Base-by-base conservation (phyloP, 2,888 invertebrate species). In the Vandiemenella viatica region DNA sequence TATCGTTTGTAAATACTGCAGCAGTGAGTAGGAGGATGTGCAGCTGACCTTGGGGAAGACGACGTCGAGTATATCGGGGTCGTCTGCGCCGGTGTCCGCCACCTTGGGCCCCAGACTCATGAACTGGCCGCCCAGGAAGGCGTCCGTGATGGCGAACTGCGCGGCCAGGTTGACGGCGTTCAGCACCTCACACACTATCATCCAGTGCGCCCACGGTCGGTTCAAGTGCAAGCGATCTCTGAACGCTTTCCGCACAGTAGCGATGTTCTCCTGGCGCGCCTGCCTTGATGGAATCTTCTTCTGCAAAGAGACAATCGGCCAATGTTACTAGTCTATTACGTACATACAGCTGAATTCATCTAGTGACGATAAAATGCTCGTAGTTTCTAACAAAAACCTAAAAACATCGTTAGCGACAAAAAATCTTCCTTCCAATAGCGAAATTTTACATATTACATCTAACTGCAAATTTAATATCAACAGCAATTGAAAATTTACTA, bases 31-130 rank as follows among this genome's bases (percentile, higher is more conserved):
- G n/a, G n/a, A n/a, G n/a, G n/a, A n/a, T n/a, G n/a, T n/a, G n/a
- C n/a, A n/a, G n/a, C n/a, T n/a, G 16, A 65, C 56, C 41, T 55
- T 55, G n/a, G 55, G 55, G 49, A 55, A 55, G 3, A 53, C 61
- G n/a, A 61, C 5, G 23, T 56, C 54, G n/a, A 55, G 26, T 8
- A 38, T 37, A 13, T 43, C 38, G 48, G 6, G n/a, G 54, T 41
- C 23, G 37, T 19, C 38, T 16, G 23, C 37, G 5, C 16, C 8
- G 6, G 37, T 15, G n/a, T 19, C 15, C 17, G 45, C 10, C 17
- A 53, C 45, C 1, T 38, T 26, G 5, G 38, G 43, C 1, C 52
- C 54, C 16, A 55, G 47, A 5, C 3, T 23, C 8, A 51, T 5
- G 48, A 55, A 55, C 15, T 38, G 10, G 1, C 55, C 55, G n/a